A percentile compares a stretch with the other conserved stretches of the same genome.
phyloP scores from a whole-genome alignment of 2,888 invertebrate genomes.

The Drosophila kokeensis region DNA sequence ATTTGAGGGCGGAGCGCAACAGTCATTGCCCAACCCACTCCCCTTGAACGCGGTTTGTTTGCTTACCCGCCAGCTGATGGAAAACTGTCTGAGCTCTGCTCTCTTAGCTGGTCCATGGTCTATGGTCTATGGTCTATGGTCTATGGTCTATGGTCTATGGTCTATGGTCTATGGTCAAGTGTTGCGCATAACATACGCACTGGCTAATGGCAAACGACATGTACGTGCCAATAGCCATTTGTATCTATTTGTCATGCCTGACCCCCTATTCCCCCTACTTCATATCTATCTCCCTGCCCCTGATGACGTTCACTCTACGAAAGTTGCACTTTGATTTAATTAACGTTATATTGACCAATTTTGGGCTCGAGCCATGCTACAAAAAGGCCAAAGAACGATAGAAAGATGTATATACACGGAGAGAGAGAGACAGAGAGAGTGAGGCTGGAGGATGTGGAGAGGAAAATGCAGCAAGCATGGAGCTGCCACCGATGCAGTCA shows the following conservation, averaged over 20 bases:
- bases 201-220: constrained; percentile 78
- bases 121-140: neutral
- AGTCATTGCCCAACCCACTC: constrained; percentile 31
- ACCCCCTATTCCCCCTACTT: neutral
- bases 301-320: constrained; percentile 4
- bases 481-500: constrained; percentile 77
- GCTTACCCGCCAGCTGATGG: constrained; percentile 46
- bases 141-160: neutral
- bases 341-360: constrained; percentile 83
- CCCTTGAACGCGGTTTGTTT: constrained; percentile 31
- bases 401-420: neutral
- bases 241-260: constrained; percentile 81
- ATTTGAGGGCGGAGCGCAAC: constrained; percentile 54
- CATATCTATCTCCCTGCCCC: neutral
- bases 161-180: constrained; percentile 41
- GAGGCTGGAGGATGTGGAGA: neutral
- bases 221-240: constrained; percentile 82
- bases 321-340: constrained; percentile 78
- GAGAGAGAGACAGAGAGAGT: constrained; percentile 6
- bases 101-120: neutral
- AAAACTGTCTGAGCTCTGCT: constrained; percentile 14
- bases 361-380: constrained; percentile 60
- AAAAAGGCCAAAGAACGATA: constrained; percentile 45
- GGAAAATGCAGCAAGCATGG: constrained; percentile 12
- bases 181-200: constrained; percentile 68